phyloP scores from a whole-genome alignment of 1,140 invertebrate species.

The Oryzaephilus surinamensis region DNA sequence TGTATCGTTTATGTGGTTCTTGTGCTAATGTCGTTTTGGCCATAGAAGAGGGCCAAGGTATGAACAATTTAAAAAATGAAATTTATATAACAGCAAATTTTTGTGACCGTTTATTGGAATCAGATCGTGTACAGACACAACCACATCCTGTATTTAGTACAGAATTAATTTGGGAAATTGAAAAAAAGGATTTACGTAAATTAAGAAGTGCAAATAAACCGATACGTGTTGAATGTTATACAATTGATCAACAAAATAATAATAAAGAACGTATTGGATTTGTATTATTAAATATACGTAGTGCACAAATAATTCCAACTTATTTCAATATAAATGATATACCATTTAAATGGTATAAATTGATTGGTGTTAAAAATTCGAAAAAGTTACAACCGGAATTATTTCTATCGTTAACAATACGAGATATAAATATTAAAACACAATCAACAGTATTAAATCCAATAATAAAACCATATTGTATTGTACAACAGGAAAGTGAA shows the following conservation, averaged over 20 bases:
- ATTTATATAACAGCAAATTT: conserved; percentile 39
- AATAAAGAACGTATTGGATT: conserved; percentile 41
- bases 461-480: no score
- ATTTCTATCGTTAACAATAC: conserved; percentile 38
- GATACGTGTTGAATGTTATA: conserved; percentile 42
- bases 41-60: conserved; percentile 42
- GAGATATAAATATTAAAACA: no score
- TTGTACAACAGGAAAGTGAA: no score
- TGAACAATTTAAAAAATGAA: conserved; percentile 39
- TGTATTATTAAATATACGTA: conserved; percentile 38
- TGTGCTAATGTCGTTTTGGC: conserved; percentile 40
- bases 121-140: conserved; percentile 35
- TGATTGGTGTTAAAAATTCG: conserved; percentile 38
- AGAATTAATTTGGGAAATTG: conserved; percentile 43
- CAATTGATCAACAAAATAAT: conserved; percentile 32
- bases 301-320: conserved; percentile 37
- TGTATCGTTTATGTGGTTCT: conserved; percentile 38
- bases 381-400: conserved; percentile 39
- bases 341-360: conserved; percentile 37
- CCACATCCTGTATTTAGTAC: conserved; percentile 36
- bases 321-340: conserved; percentile 13
- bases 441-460: no score
- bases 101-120: conserved; percentile 39
- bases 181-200: conserved; percentile 39
- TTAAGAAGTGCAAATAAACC: conserved; percentile 40